Conservation (phyloP, 2,113 vertebrate genomes). For the Zosterops borbonicus region DNA sequence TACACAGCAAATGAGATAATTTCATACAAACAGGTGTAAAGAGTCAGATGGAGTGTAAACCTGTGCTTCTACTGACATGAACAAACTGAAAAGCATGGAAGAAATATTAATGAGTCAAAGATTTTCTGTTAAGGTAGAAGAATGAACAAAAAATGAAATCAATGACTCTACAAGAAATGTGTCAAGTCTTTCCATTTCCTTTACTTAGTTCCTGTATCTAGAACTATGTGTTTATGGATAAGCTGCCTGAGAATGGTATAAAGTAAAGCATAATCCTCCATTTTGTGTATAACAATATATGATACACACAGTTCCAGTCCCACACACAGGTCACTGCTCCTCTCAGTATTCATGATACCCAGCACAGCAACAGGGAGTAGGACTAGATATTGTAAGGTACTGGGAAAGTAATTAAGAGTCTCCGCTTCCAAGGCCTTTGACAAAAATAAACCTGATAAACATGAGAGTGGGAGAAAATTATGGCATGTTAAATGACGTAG, state of each 20-base stretch:
- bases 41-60: not conserved
- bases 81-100: not conserved
- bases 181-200: not conserved
- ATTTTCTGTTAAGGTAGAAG: not conserved
- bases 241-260: not conserved
- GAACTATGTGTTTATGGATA: not conserved
- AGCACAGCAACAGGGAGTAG: not conserved
- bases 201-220: not conserved
- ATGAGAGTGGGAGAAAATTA: not conserved
- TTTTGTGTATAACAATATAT: not conserved
- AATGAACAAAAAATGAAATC: not conserved
- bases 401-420: not conserved
- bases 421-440: not conserved
- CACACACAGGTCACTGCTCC: not conserved
- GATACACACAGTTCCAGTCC: not conserved
- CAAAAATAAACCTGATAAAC: not conserved
- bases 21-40: not conserved
- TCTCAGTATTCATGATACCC: not conserved
- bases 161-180: not conserved
- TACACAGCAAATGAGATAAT: not conserved
- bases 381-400: not conserved
- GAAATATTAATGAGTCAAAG: not conserved
- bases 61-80: not conserved
- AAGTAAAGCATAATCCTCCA: not conserved
- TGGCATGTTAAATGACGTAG: fast-evolving